phyloP scores from a whole-genome alignment of 2,888 invertebrate species.

The Octodonta nipae region DNA sequence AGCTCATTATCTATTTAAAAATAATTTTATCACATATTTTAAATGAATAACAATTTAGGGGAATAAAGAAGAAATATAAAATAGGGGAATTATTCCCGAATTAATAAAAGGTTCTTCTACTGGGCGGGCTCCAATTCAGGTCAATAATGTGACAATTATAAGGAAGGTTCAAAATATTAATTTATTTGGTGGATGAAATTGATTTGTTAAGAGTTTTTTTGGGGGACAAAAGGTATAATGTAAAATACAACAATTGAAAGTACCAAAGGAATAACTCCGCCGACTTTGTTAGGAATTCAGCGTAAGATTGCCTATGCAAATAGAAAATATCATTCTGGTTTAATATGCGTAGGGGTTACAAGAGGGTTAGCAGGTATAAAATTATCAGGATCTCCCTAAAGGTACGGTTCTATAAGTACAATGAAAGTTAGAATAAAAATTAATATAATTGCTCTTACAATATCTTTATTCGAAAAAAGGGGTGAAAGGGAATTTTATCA shows the following conservation, averaged over 20 bases:
- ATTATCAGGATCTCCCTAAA: conserved; percentile 59
- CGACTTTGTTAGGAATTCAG: conserved; percentile 67
- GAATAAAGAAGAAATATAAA: conserved; percentile 45
- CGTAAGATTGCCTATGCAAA: too few species aligned
- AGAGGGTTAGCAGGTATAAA: conserved; percentile 60
- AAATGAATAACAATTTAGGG: conserved; percentile 36
- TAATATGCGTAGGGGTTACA: too few species aligned
- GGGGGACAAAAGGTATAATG: too few species aligned
- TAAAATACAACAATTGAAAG: conserved; percentile 54
- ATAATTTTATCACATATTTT: conserved; percentile 44
- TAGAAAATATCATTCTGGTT: too few species aligned
- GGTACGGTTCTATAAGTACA: conserved; percentile 42
- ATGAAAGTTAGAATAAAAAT: conserved; percentile 44
- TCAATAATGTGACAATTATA: conserved; percentile 45
- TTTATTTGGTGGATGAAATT: conserved; percentile 50
- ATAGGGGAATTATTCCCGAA: conserved; percentile 46
- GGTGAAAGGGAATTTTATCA: too few species aligned
- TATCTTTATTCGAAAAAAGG: conserved; percentile 52
- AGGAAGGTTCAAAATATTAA: conserved; percentile 46
- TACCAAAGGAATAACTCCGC: conserved; percentile 55
- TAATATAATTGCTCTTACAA: conserved; percentile 48
- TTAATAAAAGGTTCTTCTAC: conserved; percentile 53
- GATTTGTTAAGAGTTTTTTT: conserved; percentile 43
- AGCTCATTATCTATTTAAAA: conserved; percentile 47
- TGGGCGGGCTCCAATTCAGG: conserved; percentile 57